Base-by-base conservation (phyloP, 2,113 vertebrate species). In the Siphamia tubifer region DNA sequence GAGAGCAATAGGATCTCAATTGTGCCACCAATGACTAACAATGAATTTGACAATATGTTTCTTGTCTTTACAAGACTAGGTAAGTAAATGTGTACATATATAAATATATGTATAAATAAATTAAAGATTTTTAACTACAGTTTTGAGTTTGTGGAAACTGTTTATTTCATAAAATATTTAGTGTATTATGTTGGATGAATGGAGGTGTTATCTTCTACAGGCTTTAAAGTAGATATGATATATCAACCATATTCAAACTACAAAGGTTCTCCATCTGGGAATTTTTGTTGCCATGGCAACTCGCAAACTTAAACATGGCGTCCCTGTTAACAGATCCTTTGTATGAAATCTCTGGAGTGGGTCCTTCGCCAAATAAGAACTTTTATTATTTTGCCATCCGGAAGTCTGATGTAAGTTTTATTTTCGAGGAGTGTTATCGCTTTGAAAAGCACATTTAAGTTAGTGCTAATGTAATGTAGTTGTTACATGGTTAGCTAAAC, bases 91-190 rank as follows among this genome's bases (percentile, higher is more conserved):
- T 92, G 90, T 93, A 91, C 86, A 92, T 91, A 92, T 92, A 92
- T 93, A 93, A 92, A 93, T 92, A 91, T 83, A 91, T 91, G 88
- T 93, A 91, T 90, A 91, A 91, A 93, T 90, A 91, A 89, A 92
- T 92, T 89, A 91, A 93, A 88, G 89, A 90, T 90, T 93, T 93
- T 93, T 93, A 92, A 92, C 87, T 92, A 92, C 65, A 60, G 5
- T 24, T 21, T 11, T 16, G 30, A 16, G 8, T 35, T 57, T 74
- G 42, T 47, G 16, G 15, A 6, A 16, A 15, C 5, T 35, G 1
- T 5, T 25, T 53, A 35, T 53, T 36, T 31, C 13, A 53, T 8
- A 12, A 15, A n/a, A n/a, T n/a, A n/a, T n/a, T n/a, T n/a, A n/a
- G n/a, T n/a, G n/a, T n/a, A n/a, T n/a, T n/a, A n/a, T n/a, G n/a